These are phyloP conservation scores for Fukomys damarensis DNA, from an alignment of 2,113 vertebrate species.

Conservation along the genomic window DNA sequence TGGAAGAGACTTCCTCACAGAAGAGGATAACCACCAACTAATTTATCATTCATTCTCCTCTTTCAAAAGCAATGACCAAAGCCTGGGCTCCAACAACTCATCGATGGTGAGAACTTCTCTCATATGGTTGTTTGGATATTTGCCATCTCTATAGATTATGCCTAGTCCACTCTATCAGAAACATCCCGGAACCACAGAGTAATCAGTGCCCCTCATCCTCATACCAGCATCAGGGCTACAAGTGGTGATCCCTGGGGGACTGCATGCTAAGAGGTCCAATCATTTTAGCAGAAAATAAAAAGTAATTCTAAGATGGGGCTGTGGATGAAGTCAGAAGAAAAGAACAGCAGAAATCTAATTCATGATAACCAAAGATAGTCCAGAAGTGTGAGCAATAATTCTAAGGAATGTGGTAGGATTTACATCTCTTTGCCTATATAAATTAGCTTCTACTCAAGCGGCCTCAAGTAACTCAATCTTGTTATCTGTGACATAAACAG, in stretches of 20 bases:
- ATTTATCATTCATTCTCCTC: not conserved
- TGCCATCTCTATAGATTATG: not conserved
- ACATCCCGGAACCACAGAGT: not conserved
- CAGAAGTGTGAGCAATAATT: not conserved
- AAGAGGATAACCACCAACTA: not conserved
- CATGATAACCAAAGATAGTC: not conserved
- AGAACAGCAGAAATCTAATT: not conserved
- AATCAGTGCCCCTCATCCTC: not conserved
- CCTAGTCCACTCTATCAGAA: not conserved
- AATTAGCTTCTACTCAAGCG: not conserved
- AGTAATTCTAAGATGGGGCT: not conserved
- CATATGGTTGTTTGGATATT: not conserved
- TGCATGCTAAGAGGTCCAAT: not conserved
- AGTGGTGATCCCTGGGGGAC: not conserved
- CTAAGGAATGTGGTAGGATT: not conserved
- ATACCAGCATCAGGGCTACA: not conserved
- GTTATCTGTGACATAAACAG: not conserved
- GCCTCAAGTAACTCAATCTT: not conserved
- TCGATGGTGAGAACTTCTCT: not conserved
- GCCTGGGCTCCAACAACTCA: not conserved
- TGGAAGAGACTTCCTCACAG: not conserved
- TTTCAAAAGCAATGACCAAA: constrained; percentile 19
- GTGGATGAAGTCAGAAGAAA: not conserved
- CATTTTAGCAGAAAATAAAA: not conserved
- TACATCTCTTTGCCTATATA: not conserved